phyloP scores from a whole-genome alignment of 53 echinoderm and acorn worm genomes.

The Echinometra lucunter region DNA sequence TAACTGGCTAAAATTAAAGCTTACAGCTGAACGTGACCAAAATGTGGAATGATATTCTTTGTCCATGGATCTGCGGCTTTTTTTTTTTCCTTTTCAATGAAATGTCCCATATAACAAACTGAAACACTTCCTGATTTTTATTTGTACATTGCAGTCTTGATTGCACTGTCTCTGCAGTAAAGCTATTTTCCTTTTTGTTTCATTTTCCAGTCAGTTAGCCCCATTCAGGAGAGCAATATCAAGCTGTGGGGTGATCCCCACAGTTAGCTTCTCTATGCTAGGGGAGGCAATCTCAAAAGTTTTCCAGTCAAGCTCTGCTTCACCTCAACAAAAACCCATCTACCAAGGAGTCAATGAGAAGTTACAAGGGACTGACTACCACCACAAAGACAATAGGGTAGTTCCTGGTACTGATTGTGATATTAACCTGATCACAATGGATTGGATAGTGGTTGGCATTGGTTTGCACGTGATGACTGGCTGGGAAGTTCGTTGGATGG shows the following conservation, averaged over 20 bases:
- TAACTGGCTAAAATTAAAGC: not conserved
- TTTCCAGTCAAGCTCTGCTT: constrained; percentile 14
- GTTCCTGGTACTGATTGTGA: not conserved
- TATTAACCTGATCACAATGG: not conserved
- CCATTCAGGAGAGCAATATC: not conserved
- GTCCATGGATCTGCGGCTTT: not conserved
- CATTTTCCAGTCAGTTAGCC: not conserved
- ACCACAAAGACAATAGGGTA: not conserved
- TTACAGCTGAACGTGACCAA: not conserved
- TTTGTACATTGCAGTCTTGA: not conserved
- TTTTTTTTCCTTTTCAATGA: not conserved
- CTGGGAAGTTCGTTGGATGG: no score
- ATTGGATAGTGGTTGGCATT: no score
- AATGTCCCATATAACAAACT: not conserved
- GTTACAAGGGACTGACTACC: not conserved
- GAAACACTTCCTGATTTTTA: not conserved
- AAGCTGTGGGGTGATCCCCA: constrained; percentile 6
- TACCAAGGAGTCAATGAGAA: not conserved
- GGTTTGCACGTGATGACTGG: no score
- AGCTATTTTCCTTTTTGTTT: not conserved
- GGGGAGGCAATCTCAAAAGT: not conserved
- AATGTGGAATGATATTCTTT: not conserved
- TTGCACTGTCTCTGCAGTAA: not conserved
- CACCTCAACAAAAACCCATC: not conserved
- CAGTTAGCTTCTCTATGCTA: not conserved